Evolutionary conservation across 2,888 invertebrate species (phyloP), one percentile per base, ranked within the genome.

Genomic region (Lithophane socia): DNA sequence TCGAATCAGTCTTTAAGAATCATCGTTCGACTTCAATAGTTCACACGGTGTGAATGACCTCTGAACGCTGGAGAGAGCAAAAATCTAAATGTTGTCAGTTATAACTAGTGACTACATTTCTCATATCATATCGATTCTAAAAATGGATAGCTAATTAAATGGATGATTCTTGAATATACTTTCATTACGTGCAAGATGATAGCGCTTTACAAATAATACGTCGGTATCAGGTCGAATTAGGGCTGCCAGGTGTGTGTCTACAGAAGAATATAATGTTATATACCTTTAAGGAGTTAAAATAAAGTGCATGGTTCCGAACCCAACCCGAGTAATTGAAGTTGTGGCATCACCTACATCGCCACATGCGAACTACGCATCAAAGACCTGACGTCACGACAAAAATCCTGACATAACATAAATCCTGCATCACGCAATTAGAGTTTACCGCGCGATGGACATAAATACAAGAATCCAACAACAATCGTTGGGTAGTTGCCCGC

Each of bases 181-280:
- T 91, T 92, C 88, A 88, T 88, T 88, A 88, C 80, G 78, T 63
- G 61, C 71, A 63, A 68, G 80, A 81, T 80, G 82, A 85, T 82
- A 83, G 83, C 83, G 85, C 84, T 89, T 90, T 91, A 91, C 91
- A 91, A 91, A 90, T 82, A 91, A 90, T 81, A 88, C 89, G 90
- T 91, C 89, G 87, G 74, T 65, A 77, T 79, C 61, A 86, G 92
- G 90, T 92, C 90, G 86, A 83, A 56, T 73, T 76, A 88, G 88
- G 85, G 88, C 49, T 86, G 82, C 1, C 84, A 37, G 67, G 2
- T 67, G 16, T n/a, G 52, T 16, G 12, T 37, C 16, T 10, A 56
- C 10, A n/a, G 10, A 24, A 3, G 13, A 56, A 5, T 49, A 49
- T 49, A 49, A 52, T 52, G 8, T 18, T 8, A 2, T 18, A 52